phyloP scores from a whole-genome alignment of 1,140 invertebrate species.

The Drosophila gunungcola region DNA sequence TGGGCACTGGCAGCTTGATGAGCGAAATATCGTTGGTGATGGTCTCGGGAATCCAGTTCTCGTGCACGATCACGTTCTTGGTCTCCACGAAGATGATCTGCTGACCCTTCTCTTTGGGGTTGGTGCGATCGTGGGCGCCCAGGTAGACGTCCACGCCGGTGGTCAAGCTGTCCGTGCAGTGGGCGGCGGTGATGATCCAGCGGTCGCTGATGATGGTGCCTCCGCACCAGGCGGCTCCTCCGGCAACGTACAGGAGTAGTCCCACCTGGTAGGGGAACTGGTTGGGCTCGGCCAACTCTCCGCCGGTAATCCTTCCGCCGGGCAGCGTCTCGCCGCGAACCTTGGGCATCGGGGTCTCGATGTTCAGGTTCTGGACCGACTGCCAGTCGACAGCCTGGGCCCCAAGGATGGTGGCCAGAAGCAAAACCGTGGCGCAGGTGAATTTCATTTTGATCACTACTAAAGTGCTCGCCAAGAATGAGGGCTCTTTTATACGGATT shows the following conservation, averaged over 20 bases:
- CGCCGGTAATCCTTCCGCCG: constrained; percentile 68
- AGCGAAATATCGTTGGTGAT: constrained; percentile 70
- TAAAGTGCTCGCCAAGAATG: constrained; percentile 20
- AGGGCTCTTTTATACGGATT: constrained; percentile 28
- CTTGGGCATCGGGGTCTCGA: constrained; percentile 23
- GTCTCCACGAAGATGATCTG: constrained; percentile 64
- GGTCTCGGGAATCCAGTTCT: constrained; percentile 14
- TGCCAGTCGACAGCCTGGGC: constrained; percentile 45
- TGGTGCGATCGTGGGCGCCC: constrained; percentile 63
- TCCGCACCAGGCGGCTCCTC: constrained; percentile 85
- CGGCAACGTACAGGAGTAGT: constrained; percentile 76
- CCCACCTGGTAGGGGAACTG: constrained; percentile 86
- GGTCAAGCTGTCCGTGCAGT: constrained; percentile 86
- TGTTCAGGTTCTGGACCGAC: constrained; percentile 42
- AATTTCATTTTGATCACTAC: constrained; percentile 50
- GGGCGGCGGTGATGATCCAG: constrained; percentile 88
- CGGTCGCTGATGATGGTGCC: constrained; percentile 86
- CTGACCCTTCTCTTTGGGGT: constrained; percentile 56
- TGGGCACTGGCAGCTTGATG: constrained; percentile 63
- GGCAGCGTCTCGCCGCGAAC: constrained; percentile 7
- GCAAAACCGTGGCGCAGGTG: constrained; percentile 29
- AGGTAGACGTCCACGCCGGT: constrained; percentile 72
- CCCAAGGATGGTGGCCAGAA: constrained; percentile 32
- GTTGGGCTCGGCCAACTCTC: constrained; percentile 69
- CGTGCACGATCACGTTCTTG: constrained; percentile 59